Evolutionary conservation across 2,113 vertebrate genomes (phyloP), one percentile per base, ranked within the genome.

Genomic region (Eptesicus fuscus): DNA sequence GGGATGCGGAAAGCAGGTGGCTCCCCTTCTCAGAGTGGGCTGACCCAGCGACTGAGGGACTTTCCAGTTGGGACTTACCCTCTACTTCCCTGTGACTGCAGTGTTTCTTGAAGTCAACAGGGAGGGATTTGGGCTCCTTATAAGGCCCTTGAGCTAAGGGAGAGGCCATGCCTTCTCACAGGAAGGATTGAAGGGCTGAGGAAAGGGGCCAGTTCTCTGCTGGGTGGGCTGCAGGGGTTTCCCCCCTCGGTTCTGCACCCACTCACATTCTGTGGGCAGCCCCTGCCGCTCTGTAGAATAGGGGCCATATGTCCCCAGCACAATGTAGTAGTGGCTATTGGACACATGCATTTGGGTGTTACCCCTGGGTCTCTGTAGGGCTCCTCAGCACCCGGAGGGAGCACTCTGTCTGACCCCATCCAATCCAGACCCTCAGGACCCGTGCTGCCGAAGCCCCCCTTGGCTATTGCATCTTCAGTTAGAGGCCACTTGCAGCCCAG

Each of bases 281-380:
- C 35, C 56, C 30, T 49, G 49, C 65, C 2, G 7, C 53, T 79
- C 22, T 14, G 13, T 22, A 32, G 17, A 2, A 1, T 23, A 23
- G 73, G 70, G 18, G 4, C 2, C 0, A 56, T 56, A 0, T 9
- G 6, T 7, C 70, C 42, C 32, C 5, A 7, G 32, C 2, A 0
- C 7, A 22, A n/a, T 4, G 28, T 16, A 11, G 25, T 25, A 25
- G 93, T 44, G 42, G 32, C 74, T 63, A 0, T 22, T 61, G 23
- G 51, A 13, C 30, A 30, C 5, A 37, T n/a, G 5, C 13, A 9
- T 53, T 30, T 35, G 30, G 47, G 28, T 49, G 28, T 32, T 14
- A 23, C 51, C 28, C 4, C 0, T 1, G 20, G 59, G 35, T 78
- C 40, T 88, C 56, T 25, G 16, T 40, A 11, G 18, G 4, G 23